A percentile compares a stretch with the other conserved stretches of the same genome.
These are phyloP conservation scores for Xylophagus ater DNA, from an alignment of 2,888 invertebrate genomes.

Conservation along the genomic window DNA sequence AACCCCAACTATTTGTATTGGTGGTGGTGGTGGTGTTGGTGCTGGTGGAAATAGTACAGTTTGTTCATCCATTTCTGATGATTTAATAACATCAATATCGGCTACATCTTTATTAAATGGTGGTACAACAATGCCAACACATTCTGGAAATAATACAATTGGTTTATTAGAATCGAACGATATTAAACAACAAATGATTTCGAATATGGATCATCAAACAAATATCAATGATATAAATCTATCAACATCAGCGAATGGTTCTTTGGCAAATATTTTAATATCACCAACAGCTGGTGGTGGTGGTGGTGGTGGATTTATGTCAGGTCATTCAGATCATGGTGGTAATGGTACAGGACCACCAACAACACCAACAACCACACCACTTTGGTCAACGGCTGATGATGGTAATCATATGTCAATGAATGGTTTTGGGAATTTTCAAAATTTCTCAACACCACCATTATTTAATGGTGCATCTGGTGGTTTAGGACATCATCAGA, in stretches of 20 bases:
- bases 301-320: slow-evolving; percentile 13
- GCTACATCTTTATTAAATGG: slow-evolving; percentile 8
- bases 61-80: slow-evolving; percentile 7
- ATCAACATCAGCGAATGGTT: slow-evolving; percentile 13
- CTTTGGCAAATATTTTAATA: slow-evolving; percentile 16
- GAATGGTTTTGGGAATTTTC: slow-evolving; percentile 19
- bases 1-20: slow-evolving; percentile 15
- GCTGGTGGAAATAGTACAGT: too few relatives aligned
- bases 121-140: slow-evolving; percentile 8
- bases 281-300: slow-evolving; percentile 14
- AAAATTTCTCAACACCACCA: slow-evolving; percentile 18
- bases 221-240: slow-evolving; percentile 14
- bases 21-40: slow-evolving; percentile 6
- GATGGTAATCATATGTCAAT: slow-evolving; percentile 18
- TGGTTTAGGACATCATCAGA: slow-evolving; percentile 16
- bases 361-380: slow-evolving; percentile 6
- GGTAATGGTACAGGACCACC: slow-evolving; percentile 9
- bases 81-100: slow-evolving; percentile 8
- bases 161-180: slow-evolving; percentile 6
- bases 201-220: too few relatives aligned
- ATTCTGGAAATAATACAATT: slow-evolving; percentile 1
- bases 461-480: slow-evolving; percentile 15
- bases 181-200: slow-evolving; percentile 2
- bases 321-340: slow-evolving; percentile 13
- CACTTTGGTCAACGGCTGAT: slow-evolving; percentile 19